phyloP scores from a whole-genome alignment of 2,888 invertebrate genomes.

The Heteropelma amictum region DNA sequence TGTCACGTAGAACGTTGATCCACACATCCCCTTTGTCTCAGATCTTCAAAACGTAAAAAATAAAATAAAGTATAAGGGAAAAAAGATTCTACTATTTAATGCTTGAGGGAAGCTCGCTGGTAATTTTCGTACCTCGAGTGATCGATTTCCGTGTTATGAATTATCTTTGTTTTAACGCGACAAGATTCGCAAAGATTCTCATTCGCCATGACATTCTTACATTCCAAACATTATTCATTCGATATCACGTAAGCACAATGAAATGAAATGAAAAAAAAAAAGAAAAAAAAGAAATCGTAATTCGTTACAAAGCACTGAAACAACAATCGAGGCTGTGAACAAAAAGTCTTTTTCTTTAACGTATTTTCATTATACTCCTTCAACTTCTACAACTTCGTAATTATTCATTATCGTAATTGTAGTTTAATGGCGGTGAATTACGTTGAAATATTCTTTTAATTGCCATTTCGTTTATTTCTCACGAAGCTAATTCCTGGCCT shows the following conservation, averaged over 20 bases:
- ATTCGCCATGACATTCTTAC: slow-evolving; percentile 15
- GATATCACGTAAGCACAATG: slow-evolving; percentile 30
- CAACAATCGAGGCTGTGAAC: slow-evolving; percentile 58
- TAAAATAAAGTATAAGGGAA: too few species aligned
- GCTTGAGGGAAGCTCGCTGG: slow-evolving; percentile 35
- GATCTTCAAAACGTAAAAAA: slow-evolving; percentile 13
- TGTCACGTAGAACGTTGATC: slow-evolving; percentile 49
- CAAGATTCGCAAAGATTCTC: not conserved
- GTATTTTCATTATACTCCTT: slow-evolving; percentile 35
- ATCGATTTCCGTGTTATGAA: slow-evolving; percentile 32
- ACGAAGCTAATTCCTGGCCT: slow-evolving; percentile 17
- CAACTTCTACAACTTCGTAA: slow-evolving; percentile 4
- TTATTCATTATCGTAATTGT: slow-evolving; percentile 29
- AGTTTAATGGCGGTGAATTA: too few species aligned
- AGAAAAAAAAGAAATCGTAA: slow-evolving; percentile 11
- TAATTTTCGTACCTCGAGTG: slow-evolving; percentile 36
- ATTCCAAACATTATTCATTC: slow-evolving; percentile 48
- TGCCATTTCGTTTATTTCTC: not conserved
- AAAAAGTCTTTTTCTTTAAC: slow-evolving; percentile 18
- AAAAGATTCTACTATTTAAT: slow-evolving; percentile 31
- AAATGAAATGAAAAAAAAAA: not conserved
- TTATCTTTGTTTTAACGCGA: slow-evolving; percentile 6
- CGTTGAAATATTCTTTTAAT: slow-evolving; percentile 3
- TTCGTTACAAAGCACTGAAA: slow-evolving; percentile 46
- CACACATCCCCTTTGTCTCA: slow-evolving; percentile 35